phyloP scores from a whole-genome alignment of 2,888 invertebrate genomes.

The Pachliopta kotzebuea region DNA sequence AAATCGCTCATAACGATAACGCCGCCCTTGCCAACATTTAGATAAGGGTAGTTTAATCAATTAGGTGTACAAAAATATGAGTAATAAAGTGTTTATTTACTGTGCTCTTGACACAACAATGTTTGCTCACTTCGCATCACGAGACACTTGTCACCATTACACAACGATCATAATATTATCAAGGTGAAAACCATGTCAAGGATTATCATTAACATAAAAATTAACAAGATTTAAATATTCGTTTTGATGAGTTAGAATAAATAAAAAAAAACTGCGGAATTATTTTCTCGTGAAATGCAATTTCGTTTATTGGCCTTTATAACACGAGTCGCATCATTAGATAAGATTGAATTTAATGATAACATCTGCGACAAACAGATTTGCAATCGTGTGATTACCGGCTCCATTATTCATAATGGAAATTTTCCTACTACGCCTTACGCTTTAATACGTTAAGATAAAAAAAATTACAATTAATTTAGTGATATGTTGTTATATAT shows the following conservation, averaged over 20 bases:
- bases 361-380: background rate
- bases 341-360: conserved; percentile 18
- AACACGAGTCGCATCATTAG: conserved; percentile 5
- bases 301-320: conserved; percentile 4
- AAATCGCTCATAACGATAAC: too few relatives aligned
- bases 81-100: too few relatives aligned
- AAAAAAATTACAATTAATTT: background rate
- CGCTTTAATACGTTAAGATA: background rate
- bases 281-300: background rate
- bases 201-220: background rate
- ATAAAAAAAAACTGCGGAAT: background rate
- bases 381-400: background rate
- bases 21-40: too few relatives aligned
- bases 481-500: background rate
- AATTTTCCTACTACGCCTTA: conserved; percentile 11
- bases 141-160: background rate
- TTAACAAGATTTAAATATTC: background rate
- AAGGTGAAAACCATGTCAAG: background rate
- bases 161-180: background rate
- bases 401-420: conserved; percentile 5
- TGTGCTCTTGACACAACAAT: background rate
- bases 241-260: background rate
- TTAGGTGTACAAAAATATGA: too few relatives aligned
- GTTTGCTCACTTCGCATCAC: background rate
- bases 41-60: too few relatives aligned